Evolutionary conservation across 2,797 vertebrate species (phyloP), one percentile per base, ranked within the genome.

Genomic region (Melanotaenia maccullochi): DNA sequence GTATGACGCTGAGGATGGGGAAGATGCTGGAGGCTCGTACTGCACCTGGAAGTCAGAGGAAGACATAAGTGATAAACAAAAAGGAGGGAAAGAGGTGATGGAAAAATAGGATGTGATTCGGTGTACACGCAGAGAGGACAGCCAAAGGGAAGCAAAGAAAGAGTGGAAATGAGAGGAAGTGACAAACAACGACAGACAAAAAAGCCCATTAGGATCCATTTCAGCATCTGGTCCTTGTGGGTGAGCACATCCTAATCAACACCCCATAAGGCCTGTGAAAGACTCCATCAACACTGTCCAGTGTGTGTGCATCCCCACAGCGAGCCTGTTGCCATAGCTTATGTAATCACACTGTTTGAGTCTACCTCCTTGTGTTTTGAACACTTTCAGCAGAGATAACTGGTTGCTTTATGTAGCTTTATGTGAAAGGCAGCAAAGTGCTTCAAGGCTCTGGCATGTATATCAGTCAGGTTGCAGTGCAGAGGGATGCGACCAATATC

Each of bases 11-110:
- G 91, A 98, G 96, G 95, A 99, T 99, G 28, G 97, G 97, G 92
- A 99, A 99, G 92, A 98, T 98, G 93, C 97, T 99, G 81, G 97
- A 98, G 90, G 97, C 97, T 89, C 97, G 95, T 78, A 99, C 97
- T 60, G 97, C 96, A 93, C 97, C 97, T 99, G 94, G 0, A 73
- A 86, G 84, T 81, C 71, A 62, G 52, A 0, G 20, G 64, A 16
- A 69, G 86, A 73, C 40, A 42, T 63, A 0, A 12, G 60, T 1
- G 35, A 28, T 33, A 30, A 14, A 24, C 33, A 58, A 7, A 4
- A n/a, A 22, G 0, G 12, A 12, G 13, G 24, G 40, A 14, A 60
- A 32, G 63, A 38, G 38, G 77, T 47, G 20, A 54, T 51, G 12
- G 30, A 57, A 57, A 20, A 52, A 66, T 49, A 69, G 69, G 72